Base-by-base conservation (phyloP, 2,113 vertebrate genomes). In the Atractosteus spatula region DNA sequence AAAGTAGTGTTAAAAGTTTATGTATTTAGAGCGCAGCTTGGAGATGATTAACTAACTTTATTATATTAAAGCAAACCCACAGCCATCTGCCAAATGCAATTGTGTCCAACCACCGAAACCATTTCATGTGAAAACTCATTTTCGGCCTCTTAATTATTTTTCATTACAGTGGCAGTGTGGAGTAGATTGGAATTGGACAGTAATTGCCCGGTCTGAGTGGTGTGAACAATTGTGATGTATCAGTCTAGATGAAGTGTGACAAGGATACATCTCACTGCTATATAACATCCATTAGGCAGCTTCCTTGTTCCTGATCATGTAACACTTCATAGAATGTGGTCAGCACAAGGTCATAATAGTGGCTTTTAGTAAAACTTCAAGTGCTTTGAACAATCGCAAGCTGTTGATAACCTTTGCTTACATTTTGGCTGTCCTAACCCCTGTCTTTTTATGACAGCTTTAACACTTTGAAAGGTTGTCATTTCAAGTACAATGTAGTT, bases 61-160 rank as follows among this genome's bases (percentile, higher is more conserved):
- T 91, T 91, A 91, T 91, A 95, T 96, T 95, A 95, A 95, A 95
- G 92, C 91, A 92, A 93, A 94, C 91, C 90, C 81, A 85, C 90
- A 94, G 90, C 93, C 91, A 93, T 95, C 95, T 97, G 95, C 94
- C 94, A 95, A 95, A 91, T 91, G 89, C 89, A 89, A 97, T 97
- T 96, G 94, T 96, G 92, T 93, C 94, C 94, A 95, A 94, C 91
- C 91, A 91, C 91, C 85, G 89, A 97, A 95, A 94, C 94, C 93
- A 95, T 96, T 96, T 95, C 93, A 95, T 94, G 94, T 94, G 93
- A 97, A 98, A 97, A 97, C 94, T 96, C 93, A 97, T 98, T 98
- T 97, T 98, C 94, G 91, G 90, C 85, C 92, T 95, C 94, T 94
- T 98, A 98, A 99, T 98, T 98, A 97, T 98, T 97, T 99, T 97